Evolutionary conservation across 2,113 vertebrate genomes (phyloP).

Genomic region (Tringa solitaria): DNA sequence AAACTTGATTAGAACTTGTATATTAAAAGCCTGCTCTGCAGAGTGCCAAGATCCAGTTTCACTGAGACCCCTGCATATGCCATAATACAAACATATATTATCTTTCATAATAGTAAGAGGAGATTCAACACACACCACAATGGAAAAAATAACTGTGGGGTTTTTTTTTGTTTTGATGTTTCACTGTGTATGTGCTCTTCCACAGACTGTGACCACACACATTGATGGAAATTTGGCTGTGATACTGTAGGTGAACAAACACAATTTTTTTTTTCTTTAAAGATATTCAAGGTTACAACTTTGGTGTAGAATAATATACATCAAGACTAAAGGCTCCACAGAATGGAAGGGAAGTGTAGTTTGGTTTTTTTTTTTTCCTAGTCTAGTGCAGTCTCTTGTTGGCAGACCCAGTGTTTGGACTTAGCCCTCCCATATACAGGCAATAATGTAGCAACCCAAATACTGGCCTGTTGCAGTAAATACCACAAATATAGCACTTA

Average conservation of each 20-base stretch:
- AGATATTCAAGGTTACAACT: background rate
- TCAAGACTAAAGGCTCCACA: background rate
- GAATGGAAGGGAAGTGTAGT: background rate
- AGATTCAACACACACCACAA: background rate
- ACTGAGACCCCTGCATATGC: background rate
- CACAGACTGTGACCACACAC: background rate
- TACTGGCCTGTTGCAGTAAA: background rate
- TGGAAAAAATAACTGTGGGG: background rate
- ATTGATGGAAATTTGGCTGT: background rate
- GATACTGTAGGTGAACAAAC: background rate
- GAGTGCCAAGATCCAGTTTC: background rate
- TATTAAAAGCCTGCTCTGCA: background rate
- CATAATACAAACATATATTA: background rate
- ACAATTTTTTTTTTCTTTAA: background rate
- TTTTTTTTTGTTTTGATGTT: background rate
- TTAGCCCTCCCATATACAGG: background rate
- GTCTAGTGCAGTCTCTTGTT: background rate
- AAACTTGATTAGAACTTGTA: background rate
- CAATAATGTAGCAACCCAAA: background rate
- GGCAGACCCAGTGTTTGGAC: background rate
- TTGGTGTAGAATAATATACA: background rate
- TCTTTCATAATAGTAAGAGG: background rate
- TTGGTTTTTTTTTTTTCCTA: no score
- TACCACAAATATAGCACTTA: background rate
- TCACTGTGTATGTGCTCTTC: background rate